These are phyloP conservation scores for Antechinus stuartii DNA, from an alignment of 2,113 vertebrate species.

Conservation along the genomic window DNA sequence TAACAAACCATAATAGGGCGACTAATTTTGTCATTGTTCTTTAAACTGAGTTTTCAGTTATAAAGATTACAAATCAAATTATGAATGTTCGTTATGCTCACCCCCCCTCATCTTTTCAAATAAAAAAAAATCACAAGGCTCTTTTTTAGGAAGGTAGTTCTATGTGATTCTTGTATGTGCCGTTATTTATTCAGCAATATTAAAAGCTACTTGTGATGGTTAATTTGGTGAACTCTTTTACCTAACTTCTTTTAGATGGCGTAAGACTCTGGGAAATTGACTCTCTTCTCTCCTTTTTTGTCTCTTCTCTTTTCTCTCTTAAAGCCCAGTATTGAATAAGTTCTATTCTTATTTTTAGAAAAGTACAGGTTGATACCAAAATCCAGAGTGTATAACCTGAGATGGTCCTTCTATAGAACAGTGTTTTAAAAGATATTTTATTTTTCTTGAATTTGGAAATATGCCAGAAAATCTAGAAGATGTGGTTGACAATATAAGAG, in stretches of 20 bases:
- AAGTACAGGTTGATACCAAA: neutral
- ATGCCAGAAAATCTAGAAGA: neutral
- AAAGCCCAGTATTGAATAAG: neutral
- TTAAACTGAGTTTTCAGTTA: neutral
- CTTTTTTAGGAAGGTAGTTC: neutral
- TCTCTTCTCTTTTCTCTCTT: neutral
- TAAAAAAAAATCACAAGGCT: neutral
- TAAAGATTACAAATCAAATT: neutral
- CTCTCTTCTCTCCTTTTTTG: neutral
- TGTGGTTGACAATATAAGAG: neutral
- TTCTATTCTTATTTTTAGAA: neutral
- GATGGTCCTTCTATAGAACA: neutral
- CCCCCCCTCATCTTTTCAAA: neutral
- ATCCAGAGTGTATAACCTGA: neutral
- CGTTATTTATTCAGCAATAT: neutral
- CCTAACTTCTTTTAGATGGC: neutral
- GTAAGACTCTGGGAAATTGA: neutral
- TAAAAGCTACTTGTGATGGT: neutral
- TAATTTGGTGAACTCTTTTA: neutral
- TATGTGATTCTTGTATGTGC: neutral
- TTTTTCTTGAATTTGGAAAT: neutral
- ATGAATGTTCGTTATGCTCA: neutral
- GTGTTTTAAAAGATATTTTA: neutral
- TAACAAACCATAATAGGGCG: neutral
- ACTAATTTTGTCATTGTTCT: neutral